Evolutionary conservation across 2,888 invertebrate genomes (phyloP), one percentile per base, ranked within the genome.

Genomic region (Eristalis pertinax): DNA sequence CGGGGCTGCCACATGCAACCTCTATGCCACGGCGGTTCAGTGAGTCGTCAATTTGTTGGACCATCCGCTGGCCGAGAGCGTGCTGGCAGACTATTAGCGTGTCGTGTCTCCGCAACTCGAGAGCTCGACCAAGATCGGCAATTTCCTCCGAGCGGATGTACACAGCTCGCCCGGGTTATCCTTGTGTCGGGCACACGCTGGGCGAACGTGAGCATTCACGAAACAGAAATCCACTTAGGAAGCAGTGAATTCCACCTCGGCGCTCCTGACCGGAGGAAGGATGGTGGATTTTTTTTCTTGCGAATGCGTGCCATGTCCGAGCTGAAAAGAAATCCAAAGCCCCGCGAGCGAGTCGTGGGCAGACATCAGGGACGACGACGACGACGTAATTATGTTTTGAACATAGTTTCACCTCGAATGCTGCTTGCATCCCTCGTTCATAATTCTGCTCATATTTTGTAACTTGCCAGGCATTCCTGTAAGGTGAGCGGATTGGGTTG

Each of bases 171-270:
- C 29, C 15, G 41, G 29, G 13, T 29, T 41, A 60, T 60, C 43
- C 19, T 35, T 4, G 3, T 56, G 43, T 29, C 43, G 41, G 58
- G 26, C 35, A 24, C 26, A 43, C 22, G 15, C n/a, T 22, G 62
- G 43, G 58, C 43, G 68, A 77, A 60, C 22, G 50, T 56, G 67
- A n/a, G 68, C 22, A 56, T 22, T 26, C 68, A 22, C 69, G 70
- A 75, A 69, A 35, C 38, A 58, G 70, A 75, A 81, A 81, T 81
- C 75, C 58, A 69, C 81, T 81, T 62, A 81, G 81, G 81, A 81
- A 81, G 75, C 63, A 76, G 64, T 81, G 75, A 81, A 75, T 58
- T 70, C 60, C 64, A 60, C 32, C 69, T 70, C 43, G 13, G 19
- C 32, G 56, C 22, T 69, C 56, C 58, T 56, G 73, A 50, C 43